phyloP scores from a whole-genome alignment of 2,888 invertebrate species.

The Erpobdella octoculata region DNA sequence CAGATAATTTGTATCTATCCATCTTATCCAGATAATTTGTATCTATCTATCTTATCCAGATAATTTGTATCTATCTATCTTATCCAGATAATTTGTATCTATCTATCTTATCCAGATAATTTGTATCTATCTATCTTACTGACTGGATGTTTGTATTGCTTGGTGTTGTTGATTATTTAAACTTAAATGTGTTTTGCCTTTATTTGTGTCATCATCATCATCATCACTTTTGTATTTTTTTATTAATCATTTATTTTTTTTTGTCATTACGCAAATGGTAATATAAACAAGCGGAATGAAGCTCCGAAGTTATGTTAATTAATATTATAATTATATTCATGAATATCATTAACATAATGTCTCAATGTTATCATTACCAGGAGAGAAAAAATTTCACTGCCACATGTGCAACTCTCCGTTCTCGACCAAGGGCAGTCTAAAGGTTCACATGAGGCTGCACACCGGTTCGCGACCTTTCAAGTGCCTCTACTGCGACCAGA shows the following conservation, averaged over 20 bases:
- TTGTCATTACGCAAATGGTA: too few species aligned
- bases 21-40: too few species aligned
- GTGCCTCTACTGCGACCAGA: constrained; percentile 71
- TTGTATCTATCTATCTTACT: too few species aligned
- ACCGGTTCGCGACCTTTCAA: constrained; percentile 69
- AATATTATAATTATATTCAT: not conserved
- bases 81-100: too few species aligned
- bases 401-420: constrained; percentile 51
- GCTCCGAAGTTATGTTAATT: not conserved
- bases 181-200: too few species aligned
- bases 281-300: not conserved
- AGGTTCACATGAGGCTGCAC: constrained; percentile 53
- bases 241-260: not conserved
- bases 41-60: too few species aligned
- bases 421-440: constrained; percentile 52
- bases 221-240: constrained; percentile 8
- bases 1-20: too few species aligned
- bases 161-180: too few species aligned
- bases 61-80: too few species aligned
- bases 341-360: not conserved
- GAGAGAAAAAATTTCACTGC: constrained; percentile 49
- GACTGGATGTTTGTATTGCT: too few species aligned
- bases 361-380: too few species aligned
- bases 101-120: too few species aligned
- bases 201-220: not conserved